These are phyloP conservation scores for Otolemur crassicaudatus DNA, from an alignment of 2,797 vertebrate species.

Conservation along the genomic window DNA sequence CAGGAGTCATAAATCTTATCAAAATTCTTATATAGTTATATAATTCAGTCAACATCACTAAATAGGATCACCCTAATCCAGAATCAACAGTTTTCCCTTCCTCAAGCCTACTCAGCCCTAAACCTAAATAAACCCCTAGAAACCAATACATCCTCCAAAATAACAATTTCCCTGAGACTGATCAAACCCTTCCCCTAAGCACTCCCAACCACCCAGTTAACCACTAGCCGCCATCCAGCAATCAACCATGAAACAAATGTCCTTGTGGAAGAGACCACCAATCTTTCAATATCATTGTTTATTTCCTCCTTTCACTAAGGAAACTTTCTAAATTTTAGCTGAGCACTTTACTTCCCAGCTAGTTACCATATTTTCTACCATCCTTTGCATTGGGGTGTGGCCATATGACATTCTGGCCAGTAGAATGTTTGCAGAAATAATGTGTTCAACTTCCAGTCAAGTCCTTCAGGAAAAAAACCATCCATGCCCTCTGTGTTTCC, in stretches of 20 bases:
- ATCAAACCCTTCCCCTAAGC: neutral
- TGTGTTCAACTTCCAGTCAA: neutral
- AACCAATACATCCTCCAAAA: neutral
- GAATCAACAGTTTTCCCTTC: neutral
- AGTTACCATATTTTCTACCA: neutral
- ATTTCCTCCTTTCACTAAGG: neutral
- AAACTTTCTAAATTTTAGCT: conserved; percentile 21
- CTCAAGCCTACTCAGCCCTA: neutral
- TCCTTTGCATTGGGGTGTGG: neutral
- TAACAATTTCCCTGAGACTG: neutral
- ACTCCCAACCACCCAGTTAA: neutral
- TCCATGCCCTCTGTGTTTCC: neutral
- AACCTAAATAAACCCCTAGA: neutral
- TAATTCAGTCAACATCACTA: neutral
- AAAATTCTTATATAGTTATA: neutral
- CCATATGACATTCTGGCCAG: neutral
- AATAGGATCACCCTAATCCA: neutral
- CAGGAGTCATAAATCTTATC: neutral
- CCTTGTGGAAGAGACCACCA: neutral
- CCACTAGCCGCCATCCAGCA: neutral
- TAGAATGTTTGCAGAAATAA: neutral
- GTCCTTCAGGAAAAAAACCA: neutral
- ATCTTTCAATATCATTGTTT: neutral
- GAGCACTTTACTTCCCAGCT: neutral
- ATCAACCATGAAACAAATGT: neutral